Percentiles rank a stretch among this genome's conserved stretches.
These are phyloP conservation scores for Eonycteris spelaea DNA, from an alignment of 2,113 vertebrate species.

Conservation along the genomic window DNA sequence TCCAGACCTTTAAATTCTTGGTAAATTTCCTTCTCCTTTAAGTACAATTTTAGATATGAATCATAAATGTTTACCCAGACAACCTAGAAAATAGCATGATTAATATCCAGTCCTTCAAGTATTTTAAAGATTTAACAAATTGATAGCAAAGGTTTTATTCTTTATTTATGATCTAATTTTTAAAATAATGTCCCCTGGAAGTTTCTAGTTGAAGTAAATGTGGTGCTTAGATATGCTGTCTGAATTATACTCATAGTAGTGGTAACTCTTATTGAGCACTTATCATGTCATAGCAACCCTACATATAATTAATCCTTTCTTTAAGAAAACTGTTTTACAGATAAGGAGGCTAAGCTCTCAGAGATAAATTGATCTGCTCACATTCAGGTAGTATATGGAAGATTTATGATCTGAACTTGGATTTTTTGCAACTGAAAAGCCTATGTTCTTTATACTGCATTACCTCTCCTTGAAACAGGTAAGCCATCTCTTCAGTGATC, in stretches of 20 bases:
- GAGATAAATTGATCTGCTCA: background rate
- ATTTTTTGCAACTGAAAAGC: background rate
- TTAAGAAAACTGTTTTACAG: background rate
- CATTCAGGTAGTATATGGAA: background rate
- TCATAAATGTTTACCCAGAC: background rate
- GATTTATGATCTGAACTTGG: background rate
- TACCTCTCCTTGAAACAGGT: background rate
- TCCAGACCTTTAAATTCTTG: background rate
- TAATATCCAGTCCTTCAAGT: background rate
- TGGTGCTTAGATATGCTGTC: background rate
- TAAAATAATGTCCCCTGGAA: background rate
- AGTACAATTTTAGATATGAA: background rate
- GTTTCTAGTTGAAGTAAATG: slow-evolving; percentile 2
- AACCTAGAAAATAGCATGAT: background rate
- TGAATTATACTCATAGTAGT: background rate
- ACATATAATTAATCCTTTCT: background rate
- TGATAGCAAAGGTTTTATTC: background rate
- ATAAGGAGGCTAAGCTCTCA: background rate
- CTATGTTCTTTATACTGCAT: background rate
- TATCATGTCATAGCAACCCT: background rate
- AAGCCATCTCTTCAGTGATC: background rate
- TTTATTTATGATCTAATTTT: slow-evolving; percentile 3
- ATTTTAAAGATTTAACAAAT: slow-evolving; percentile 27
- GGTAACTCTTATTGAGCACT: background rate
- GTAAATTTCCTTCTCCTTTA: background rate